Base-by-base conservation (phyloP, 2,797 vertebrate genomes). In the Xyrichtys novacula region DNA sequence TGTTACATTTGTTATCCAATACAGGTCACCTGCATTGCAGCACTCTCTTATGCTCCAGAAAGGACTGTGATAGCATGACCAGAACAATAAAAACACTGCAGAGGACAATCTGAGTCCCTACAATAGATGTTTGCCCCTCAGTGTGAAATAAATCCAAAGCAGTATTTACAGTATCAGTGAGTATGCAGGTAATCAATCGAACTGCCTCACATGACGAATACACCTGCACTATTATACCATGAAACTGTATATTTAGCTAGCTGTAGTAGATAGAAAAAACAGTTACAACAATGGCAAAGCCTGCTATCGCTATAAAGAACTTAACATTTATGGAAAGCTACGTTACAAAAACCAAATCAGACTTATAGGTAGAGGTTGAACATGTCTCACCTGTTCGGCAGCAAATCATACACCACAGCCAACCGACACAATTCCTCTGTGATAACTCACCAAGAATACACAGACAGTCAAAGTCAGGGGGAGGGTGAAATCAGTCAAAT, bases 381-480 rank as follows among this genome's bases (percentile, higher is more conserved):
- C 39, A 26, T 3, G 79, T 72, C 36, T 64, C 32, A 69, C 75
- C 57, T 15, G 69, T 76, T 79, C 9, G n/a, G n/a, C 71, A 55
- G 40, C 16, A 65, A 14, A 20, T 29, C 26, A 31, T 11, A 65
- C 40, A 46, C 19, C 59, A 49, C 17, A 20, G 31, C 36, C 22
- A 76, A 76, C 66, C 0, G 12, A 23, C 43, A 49, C 12, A 44
- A n/a, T 19, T 29, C 6, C 11, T 14, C 3, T 10, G 25, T 11
- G 52, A 42, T 8, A 55, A 20, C 1, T 22, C 17, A 58, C 22
- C 40, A 44, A 44, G 23, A 48, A 28, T n/a, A 39, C 38, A 46
- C 2, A 25, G 14, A 14, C 14, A 25, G n/a, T n/a, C n/a, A n/a
- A n/a, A n/a, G n/a, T n/a, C 14, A 26, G 9, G 12, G 14, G 7